Evolutionary conservation across 30 jellyfish, hydroid and myxozoan genomes (phyloP).

Genomic region (Clytia hemisphaerica): DNA sequence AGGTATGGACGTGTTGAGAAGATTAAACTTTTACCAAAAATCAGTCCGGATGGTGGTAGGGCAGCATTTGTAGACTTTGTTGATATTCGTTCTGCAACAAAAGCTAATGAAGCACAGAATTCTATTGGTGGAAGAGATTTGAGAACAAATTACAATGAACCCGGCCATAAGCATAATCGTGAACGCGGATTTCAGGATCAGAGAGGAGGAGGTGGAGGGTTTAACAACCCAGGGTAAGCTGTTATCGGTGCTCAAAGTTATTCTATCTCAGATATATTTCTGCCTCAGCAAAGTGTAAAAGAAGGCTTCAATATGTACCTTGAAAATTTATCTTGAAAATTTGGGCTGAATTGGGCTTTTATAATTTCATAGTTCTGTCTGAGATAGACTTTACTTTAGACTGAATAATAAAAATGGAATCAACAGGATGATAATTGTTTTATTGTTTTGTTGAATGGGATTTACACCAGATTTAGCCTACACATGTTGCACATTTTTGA

Average conservation of each 20-base stretch:
- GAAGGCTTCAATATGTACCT: too few relatives aligned
- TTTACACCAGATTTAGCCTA: too few relatives aligned
- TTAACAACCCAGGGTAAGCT: constrained; percentile 86
- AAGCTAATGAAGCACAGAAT: constrained; percentile 93
- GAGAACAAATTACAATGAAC: constrained; percentile 95
- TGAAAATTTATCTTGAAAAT: too few relatives aligned
- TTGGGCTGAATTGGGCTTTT: too few relatives aligned
- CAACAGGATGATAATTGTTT: too few relatives aligned
- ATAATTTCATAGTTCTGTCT: too few relatives aligned
- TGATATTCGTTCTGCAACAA: constrained; percentile 96
- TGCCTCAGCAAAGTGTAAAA: too few relatives aligned
- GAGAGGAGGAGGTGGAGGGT: constrained; percentile 72
- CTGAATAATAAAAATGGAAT: too few relatives aligned
- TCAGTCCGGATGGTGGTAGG: constrained; percentile 98
- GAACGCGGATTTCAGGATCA: constrained; percentile 66
- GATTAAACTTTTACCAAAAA: constrained; percentile 85
- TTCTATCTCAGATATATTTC: background rate
- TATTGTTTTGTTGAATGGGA: too few relatives aligned
- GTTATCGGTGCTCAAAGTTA: background rate
- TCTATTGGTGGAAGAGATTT: constrained; percentile 92
- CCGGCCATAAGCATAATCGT: constrained; percentile 70
- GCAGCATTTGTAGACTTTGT: constrained; percentile 99
- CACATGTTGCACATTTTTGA: too few relatives aligned
- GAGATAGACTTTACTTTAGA: too few relatives aligned
- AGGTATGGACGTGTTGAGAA: constrained; percentile 99